Percentiles rank a stretch among this genome's conserved stretches.
Conservation (phyloP, 1,140 invertebrate species). For the Sycobia sp. region DNA sequence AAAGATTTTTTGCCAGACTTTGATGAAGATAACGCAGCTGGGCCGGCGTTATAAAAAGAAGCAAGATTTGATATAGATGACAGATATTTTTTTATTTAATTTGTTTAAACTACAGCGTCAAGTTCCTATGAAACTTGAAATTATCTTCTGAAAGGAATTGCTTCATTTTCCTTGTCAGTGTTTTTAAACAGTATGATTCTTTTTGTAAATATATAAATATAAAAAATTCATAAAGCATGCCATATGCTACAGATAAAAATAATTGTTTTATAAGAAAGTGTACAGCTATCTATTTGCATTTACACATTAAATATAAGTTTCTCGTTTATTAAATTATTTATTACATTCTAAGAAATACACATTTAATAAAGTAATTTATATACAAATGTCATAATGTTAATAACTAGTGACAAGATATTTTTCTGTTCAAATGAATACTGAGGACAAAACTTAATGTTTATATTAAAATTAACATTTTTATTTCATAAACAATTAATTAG, state of each 20-base stretch:
- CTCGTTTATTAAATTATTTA: too few species aligned
- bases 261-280: conserved; percentile 31
- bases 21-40: conserved; percentile 61
- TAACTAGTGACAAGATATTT: conserved; percentile 8
- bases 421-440: neutral
- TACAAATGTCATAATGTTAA: too few species aligned
- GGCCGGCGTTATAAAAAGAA: conserved; percentile 53
- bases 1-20: conserved; percentile 62
- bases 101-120: conserved; percentile 2
- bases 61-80: conserved; percentile 8
- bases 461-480: conserved; percentile 1
- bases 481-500: neutral
- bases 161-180: conserved; percentile 13
- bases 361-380: too few species aligned
- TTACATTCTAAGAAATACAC: too few species aligned
- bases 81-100: conserved; percentile 34
- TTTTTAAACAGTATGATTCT: conserved; percentile 22
- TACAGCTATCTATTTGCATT: conserved; percentile 21
- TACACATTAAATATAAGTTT: conserved; percentile 25
- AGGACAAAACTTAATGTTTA: neutral
- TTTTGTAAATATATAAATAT: conserved; percentile 18
- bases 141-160: conserved; percentile 13
- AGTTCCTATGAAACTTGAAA: conserved; percentile 30
- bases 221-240: neutral
- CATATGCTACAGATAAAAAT: conserved; percentile 9